Evolutionary conservation across 2,113 vertebrate species (phyloP).

Genomic region (Sus scrofa): T2T-Sscrofa CM000812.6:17800501-17801000

Average conservation of each 20-base stretch:
- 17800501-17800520: background rate
- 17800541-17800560: background rate
- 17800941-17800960: background rate
- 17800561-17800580: background rate
- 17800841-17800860: conserved; percentile 12
- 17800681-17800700: background rate
- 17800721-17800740: background rate
- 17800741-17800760: background rate
- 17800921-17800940: background rate
- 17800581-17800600: background rate
- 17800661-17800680: background rate
- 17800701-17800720: background rate
- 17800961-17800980: background rate
- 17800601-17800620: background rate
- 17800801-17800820: background rate
- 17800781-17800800: background rate
- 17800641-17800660: background rate
- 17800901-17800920: background rate
- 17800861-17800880: background rate
- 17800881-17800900: conserved; percentile 10
- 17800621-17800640: background rate
- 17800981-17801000: conserved; percentile 25
- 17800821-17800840: background rate
- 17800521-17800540: background rate
- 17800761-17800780: background rate